These are phyloP conservation scores for Pteronotus mesoamericanus DNA, from an alignment of 2,797 vertebrate species.

Conservation along the genomic window DNA sequence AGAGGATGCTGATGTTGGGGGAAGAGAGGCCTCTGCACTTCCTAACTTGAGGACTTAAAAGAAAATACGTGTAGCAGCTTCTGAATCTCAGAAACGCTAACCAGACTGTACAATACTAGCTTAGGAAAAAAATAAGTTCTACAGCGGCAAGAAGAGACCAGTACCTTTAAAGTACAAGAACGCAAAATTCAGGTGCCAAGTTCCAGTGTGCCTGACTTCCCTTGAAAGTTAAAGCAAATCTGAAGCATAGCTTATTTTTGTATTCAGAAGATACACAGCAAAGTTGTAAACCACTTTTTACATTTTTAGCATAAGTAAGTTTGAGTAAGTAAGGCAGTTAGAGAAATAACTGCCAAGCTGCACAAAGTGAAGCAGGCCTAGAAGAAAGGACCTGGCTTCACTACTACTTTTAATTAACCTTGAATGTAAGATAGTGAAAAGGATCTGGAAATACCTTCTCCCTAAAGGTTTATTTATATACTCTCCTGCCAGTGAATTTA, in stretches of 20 bases:
- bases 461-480: neutral
- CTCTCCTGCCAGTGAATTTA: conserved; percentile 13
- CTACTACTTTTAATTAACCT: conserved; percentile 1
- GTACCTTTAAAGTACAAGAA: neutral
- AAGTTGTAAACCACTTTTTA: conserved; percentile 2
- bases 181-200: neutral
- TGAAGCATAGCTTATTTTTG: neutral
- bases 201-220: neutral
- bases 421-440: neutral
- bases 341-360: neutral
- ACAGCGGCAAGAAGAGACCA: neutral
- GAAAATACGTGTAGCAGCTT: neutral
- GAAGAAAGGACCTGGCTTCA: neutral
- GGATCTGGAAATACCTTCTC: neutral
- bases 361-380: conserved; percentile 27
- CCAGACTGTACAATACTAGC: neutral
- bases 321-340: too few species aligned
- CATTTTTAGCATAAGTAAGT: neutral
- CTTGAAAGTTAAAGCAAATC: neutral
- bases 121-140: neutral
- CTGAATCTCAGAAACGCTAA: neutral
- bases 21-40: neutral
- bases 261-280: neutral
- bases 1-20: neutral
- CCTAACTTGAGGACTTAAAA: neutral